Evolutionary conservation across 2,797 vertebrate species (phyloP), one percentile per base, ranked within the genome.

Genomic region (Percopsis omiscomaycus): DNA sequence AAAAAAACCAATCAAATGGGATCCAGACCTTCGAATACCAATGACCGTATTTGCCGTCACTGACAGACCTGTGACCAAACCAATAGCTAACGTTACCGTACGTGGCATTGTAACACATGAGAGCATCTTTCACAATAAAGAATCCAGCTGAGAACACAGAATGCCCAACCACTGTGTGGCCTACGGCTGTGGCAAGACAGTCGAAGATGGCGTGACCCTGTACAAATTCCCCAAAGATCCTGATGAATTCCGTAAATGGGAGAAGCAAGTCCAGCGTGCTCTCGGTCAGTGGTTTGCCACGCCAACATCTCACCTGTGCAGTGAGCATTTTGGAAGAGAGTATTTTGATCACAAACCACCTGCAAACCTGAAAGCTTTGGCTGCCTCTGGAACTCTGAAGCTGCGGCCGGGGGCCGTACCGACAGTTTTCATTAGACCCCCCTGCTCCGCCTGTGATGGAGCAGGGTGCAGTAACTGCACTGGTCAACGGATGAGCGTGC

Each of bases 81-180:
- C 5, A 37, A 37, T 37, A 37, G 32, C 32, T 8, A 37, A 5
- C 22, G 1, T 22, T 8, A 37, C 32, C 22, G 1, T 22, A 22
- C 3, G 5, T 37, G 32, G 8, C 5, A 32, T 37, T 37, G 32
- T 8, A 37, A 2, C 32, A 22, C 22, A 22, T 4, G 5, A 37
- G 0, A 37, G 32, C 32, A 37, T 37, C 5, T 37, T 37, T 37
- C 32, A 37, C 32, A 37, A 37, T 37, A 8, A 3, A 37, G 5
- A 37, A 37, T 37, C 32, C 8, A 37, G 32, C 32, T 5, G 32
- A 37, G 8, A 4, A 8, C 32, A 50, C 56, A 82, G 54, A 63
- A 93, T 93, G 92, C 88, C 91, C 1, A 84, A 89, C 62, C 82
- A 81, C 62, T 94, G 93, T 59, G 91, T 90, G 50, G 92, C 93